Evolutionary conservation across 2,797 vertebrate genomes (phyloP).

Genomic region (Arnoldichthys spilopterus): DNA sequence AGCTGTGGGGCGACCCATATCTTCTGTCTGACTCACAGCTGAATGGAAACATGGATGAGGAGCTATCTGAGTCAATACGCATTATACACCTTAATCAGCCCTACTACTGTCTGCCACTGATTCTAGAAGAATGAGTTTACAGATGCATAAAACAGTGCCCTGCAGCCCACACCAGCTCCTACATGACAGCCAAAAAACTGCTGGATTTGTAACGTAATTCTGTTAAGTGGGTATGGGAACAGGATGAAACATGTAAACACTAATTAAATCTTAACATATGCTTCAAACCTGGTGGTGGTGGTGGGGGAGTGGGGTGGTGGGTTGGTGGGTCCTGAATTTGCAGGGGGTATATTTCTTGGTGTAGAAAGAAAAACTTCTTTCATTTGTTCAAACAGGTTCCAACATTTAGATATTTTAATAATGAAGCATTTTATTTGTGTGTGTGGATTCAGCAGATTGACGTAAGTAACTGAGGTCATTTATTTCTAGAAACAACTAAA

Average conservation of each 20-base stretch:
- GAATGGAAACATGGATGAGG: conserved; percentile 4
- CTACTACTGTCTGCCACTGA: not conserved
- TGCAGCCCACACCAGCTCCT: not conserved
- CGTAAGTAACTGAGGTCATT: no score
- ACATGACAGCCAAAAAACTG: not conserved
- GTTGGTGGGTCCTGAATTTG: no score
- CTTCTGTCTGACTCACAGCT: conserved; percentile 10
- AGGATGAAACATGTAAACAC: not conserved
- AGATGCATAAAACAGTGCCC: conserved; percentile 1
- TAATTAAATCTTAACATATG: not conserved
- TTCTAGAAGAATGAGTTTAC: not conserved
- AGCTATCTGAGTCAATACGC: conserved; percentile 1
- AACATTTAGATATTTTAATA: no score
- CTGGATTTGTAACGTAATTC: not conserved
- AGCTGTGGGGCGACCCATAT: not conserved
- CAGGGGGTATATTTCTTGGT: no score
- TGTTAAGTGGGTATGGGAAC: not conserved
- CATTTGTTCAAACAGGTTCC: no score
- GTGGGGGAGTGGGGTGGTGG: no score
- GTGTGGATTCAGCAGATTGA: no score
- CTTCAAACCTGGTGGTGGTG: no score
- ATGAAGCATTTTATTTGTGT: no score
- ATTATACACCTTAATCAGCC: conserved; percentile 1
- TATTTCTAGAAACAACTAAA: not conserved
- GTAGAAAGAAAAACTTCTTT: no score